Conservation (phyloP, 1,140 invertebrate species). For the Micrasema longulum region DNA sequence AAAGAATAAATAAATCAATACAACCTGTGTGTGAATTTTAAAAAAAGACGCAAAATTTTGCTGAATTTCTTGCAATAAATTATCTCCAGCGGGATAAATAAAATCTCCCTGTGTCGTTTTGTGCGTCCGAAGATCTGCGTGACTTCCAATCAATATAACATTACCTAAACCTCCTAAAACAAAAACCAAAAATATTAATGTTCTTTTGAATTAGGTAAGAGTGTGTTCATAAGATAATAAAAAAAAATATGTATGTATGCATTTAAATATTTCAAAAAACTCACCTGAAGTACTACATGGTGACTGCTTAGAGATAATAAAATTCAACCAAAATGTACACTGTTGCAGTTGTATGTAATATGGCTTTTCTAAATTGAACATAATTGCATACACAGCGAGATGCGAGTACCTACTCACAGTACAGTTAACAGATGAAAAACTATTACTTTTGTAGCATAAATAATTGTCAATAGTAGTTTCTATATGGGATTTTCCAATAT, state of each 20-base stretch:
- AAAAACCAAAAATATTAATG: too few relatives aligned
- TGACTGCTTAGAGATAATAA: constrained; percentile 80
- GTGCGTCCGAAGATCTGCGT: constrained; percentile 71
- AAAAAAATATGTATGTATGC: too few relatives aligned
- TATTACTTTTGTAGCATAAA: constrained; percentile 46
- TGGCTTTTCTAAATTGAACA: constrained; percentile 81
- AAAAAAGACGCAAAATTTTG: constrained; percentile 55
- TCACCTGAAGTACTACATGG: constrained; percentile 74
- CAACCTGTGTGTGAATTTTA: constrained; percentile 57
- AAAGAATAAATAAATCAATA: constrained; percentile 50
- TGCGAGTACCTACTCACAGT: constrained; percentile 52
- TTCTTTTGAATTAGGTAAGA: too few relatives aligned
- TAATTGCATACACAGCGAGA: constrained; percentile 75
- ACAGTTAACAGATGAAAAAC: constrained; percentile 56
- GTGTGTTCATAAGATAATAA: too few relatives aligned
- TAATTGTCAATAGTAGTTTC: constrained; percentile 36
- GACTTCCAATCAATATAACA: constrained; percentile 76
- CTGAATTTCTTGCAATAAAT: constrained; percentile 67
- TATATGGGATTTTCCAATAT: constrained; percentile 48
- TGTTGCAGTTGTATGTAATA: constrained; percentile 80
- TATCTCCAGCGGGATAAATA: constrained; percentile 69
- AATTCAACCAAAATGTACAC: constrained; percentile 84
- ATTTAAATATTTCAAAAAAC: too few relatives aligned
- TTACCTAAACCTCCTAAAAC: constrained; percentile 69
- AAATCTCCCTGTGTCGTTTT: constrained; percentile 71